Evolutionary conservation across 2,888 invertebrate species (phyloP).

Genomic region (Drosophila parthenogenetica): DNA sequence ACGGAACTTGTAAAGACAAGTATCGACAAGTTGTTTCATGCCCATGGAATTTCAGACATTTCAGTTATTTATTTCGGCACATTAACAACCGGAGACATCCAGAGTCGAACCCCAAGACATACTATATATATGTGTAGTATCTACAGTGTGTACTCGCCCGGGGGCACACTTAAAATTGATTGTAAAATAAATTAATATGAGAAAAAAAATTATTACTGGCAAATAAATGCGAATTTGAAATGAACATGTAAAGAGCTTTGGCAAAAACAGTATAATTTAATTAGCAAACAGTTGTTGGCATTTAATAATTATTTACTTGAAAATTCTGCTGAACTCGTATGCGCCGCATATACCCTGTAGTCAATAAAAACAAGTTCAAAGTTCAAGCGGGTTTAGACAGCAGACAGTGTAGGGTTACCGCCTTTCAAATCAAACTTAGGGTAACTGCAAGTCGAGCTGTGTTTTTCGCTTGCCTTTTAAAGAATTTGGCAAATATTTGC

Average conservation of each 20-base stretch:
- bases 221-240: constrained; percentile 51
- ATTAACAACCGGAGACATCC: constrained; percentile 66
- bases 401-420: accelerated
- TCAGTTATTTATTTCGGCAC: constrained; percentile 78
- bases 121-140: constrained; percentile 5
- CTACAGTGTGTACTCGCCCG: constrained; percentile 30
- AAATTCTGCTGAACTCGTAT: constrained; percentile 47
- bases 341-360: constrained; percentile 24
- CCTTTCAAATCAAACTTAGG: not conserved
- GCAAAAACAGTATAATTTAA: constrained; percentile 77
- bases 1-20: constrained; percentile 66
- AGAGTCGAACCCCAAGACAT: constrained; percentile 19
- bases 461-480: constrained; percentile 12
- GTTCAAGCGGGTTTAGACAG: not conserved
- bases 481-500: constrained; percentile 62
- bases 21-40: constrained; percentile 62
- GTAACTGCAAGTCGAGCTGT: constrained; percentile 9
- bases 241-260: constrained; percentile 55
- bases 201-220: constrained; percentile 18
- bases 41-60: constrained; percentile 67
- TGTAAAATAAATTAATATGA: constrained; percentile 76
- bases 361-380: not conserved
- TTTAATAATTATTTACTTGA: constrained; percentile 70
- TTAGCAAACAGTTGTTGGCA: constrained; percentile 71
- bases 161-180: constrained; percentile 71